A percentile compares a stretch with the other conserved stretches of the same genome.
phyloP scores from a whole-genome alignment of 2,888 invertebrate species.

The Tolmerus cingulatus region DNA sequence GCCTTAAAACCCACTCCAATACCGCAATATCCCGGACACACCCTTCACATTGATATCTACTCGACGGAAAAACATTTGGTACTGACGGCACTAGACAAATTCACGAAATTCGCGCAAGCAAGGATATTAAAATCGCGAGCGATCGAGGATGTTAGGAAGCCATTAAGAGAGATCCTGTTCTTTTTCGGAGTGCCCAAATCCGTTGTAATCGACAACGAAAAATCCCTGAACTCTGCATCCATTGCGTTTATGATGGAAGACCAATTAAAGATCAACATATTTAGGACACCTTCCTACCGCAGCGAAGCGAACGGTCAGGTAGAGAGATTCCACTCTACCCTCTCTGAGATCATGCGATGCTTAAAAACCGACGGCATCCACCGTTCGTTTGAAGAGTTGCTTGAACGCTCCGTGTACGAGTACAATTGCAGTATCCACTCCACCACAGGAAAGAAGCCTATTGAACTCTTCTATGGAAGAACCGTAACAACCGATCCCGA shows the following conservation, averaged over 20 bases:
- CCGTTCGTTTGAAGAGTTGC: conserved; percentile 45
- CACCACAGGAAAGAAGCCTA: conserved; percentile 43
- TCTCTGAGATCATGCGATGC: conserved; percentile 50
- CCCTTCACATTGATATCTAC: conserved; percentile 48
- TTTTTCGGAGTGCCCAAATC: conserved; percentile 46
- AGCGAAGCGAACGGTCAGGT: conserved; percentile 46
- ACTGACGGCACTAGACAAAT: conserved; percentile 32
- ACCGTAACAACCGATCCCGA: conserved; percentile 29
- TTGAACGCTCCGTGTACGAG: conserved; percentile 45
- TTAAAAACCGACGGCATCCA: conserved; percentile 42
- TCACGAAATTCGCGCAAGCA: background rate
- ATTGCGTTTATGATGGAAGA: conserved; percentile 48
- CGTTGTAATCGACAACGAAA: conserved; percentile 50
- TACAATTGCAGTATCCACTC: conserved; percentile 49
- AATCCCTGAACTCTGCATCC: conserved; percentile 46
- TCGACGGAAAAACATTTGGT: conserved; percentile 43
- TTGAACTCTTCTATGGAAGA: conserved; percentile 47
- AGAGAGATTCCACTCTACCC: conserved; percentile 50
- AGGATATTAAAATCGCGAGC: conserved; percentile 38
- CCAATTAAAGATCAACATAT: conserved; percentile 45
- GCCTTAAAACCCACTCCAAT: conserved; percentile 49
- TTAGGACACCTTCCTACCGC: too few relatives aligned
- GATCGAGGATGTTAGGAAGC: conserved; percentile 20
- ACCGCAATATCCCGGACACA: conserved; percentile 48
- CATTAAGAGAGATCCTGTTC: conserved; percentile 46